A percentile compares a stretch with the other conserved stretches of the same genome.
Conservation (phyloP, 2,888 invertebrate species). For the Diadegma fenestrale region DNA sequence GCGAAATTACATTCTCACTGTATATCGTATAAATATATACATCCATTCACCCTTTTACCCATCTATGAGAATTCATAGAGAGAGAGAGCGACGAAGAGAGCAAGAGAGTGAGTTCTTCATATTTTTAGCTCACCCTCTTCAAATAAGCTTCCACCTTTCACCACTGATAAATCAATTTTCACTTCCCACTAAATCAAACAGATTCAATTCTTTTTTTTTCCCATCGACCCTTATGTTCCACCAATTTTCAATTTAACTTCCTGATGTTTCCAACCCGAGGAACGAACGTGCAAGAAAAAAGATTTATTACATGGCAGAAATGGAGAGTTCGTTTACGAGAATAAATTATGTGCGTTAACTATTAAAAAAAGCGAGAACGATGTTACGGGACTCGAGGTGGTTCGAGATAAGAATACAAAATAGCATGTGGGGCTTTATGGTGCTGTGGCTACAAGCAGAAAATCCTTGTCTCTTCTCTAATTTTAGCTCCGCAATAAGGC, state of each 20-base stretch:
- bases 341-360: background rate
- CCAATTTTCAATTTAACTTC: slow-evolving; percentile 27
- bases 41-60: slow-evolving; percentile 74
- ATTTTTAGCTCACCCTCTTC: slow-evolving; percentile 51
- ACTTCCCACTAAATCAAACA: slow-evolving; percentile 45
- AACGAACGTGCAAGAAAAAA: background rate
- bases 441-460: slow-evolving; percentile 75
- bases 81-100: slow-evolving; percentile 16
- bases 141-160: slow-evolving; percentile 36
- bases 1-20: slow-evolving; percentile 73
- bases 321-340: background rate
- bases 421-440: slow-evolving; percentile 76
- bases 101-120: slow-evolving; percentile 36
- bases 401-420: background rate
- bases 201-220: slow-evolving; percentile 4
- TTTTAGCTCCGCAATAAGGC: slow-evolving; percentile 79
- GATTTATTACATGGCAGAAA: background rate
- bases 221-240: background rate
- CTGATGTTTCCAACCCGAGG: background rate
- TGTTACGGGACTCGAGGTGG: slow-evolving; percentile 15
- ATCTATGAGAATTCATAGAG: slow-evolving; percentile 60
- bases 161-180: slow-evolving; percentile 60
- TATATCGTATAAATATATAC: slow-evolving; percentile 49
- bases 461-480: slow-evolving; percentile 72
- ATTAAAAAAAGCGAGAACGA: slow-evolving; percentile 34